Percentiles rank a stretch among this genome's conserved stretches.
Evolutionary conservation across 2,888 invertebrate genomes (phyloP).

Genomic region (Trisateles emortualis): DNA sequence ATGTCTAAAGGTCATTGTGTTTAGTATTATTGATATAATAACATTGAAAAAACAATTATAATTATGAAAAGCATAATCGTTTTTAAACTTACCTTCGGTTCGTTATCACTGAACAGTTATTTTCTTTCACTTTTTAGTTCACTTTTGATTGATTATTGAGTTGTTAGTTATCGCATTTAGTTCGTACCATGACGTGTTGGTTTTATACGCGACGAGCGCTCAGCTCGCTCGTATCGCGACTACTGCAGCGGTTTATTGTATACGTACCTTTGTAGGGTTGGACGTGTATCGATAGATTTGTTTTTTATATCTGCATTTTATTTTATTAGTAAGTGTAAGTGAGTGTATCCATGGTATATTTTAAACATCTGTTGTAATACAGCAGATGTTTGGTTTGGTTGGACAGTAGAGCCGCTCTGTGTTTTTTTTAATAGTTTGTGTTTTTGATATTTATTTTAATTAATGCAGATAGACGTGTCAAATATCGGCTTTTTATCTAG

Average conservation of each 20-base stretch:
- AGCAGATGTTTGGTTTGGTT: too few species aligned
- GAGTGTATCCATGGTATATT: background rate
- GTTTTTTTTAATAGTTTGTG: too few species aligned
- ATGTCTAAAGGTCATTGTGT: constrained; percentile 43
- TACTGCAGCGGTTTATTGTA: constrained; percentile 47
- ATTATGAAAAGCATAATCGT: background rate
- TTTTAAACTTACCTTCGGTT: constrained; percentile 35
- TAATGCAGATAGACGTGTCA: too few species aligned
- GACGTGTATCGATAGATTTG: constrained; percentile 8
- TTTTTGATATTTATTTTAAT: too few species aligned
- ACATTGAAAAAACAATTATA: constrained; percentile 17
- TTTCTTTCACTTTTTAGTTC: constrained; percentile 35
- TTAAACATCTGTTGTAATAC: too few species aligned
- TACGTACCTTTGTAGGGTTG: constrained; percentile 43
- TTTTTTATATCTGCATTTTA: constrained; percentile 19
- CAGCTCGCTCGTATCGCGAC: constrained; percentile 39
- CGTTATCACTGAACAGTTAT: constrained; percentile 32
- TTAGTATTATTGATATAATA: constrained; percentile 48
- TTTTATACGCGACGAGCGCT: constrained; percentile 36
- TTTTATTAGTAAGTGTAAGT: constrained; percentile 2
- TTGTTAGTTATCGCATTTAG: constrained; percentile 44
- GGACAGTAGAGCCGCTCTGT: too few species aligned
- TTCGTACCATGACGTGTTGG: constrained; percentile 43
- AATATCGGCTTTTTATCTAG: too few species aligned
- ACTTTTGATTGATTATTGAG: constrained; percentile 42